Percentiles rank a stretch among this genome's conserved stretches.
These are phyloP conservation scores for Oryzias sinensis DNA, from an alignment of 2,797 vertebrate genomes.

Conservation along the genomic window DNA sequence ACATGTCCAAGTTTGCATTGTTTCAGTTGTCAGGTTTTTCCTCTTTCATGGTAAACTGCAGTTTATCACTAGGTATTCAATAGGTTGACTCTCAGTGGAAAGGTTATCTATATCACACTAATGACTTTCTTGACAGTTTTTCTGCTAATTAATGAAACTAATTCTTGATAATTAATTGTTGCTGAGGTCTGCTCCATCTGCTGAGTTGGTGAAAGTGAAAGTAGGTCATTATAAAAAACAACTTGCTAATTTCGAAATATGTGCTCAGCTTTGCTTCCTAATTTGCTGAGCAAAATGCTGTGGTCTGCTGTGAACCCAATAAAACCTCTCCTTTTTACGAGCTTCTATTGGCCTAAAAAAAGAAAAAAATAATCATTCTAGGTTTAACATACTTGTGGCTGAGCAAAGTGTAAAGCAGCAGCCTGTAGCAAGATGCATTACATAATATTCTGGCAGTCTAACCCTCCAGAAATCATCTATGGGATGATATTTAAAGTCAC, in stretches of 20 bases:
- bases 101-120: constrained; percentile 74
- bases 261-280: constrained; percentile 47
- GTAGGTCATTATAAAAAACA: constrained; percentile 68
- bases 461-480: not conserved
- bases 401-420: constrained; percentile 52
- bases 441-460: constrained; percentile 11
- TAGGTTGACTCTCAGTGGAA: constrained; percentile 67
- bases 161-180: constrained; percentile 84
- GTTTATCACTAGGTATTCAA: constrained; percentile 74
- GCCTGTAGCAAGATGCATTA: constrained; percentile 40
- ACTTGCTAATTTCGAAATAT: constrained; percentile 52
- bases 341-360: constrained; percentile 56
- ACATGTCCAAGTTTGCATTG: constrained; percentile 56
- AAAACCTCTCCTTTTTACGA: constrained; percentile 47
- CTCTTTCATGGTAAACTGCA: constrained; percentile 51
- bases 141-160: constrained; percentile 79
- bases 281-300: constrained; percentile 69
- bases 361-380: constrained; percentile 14
- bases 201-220: constrained; percentile 69
- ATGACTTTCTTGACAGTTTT: constrained; percentile 73
- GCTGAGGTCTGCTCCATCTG: constrained; percentile 75
- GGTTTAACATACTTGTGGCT: constrained; percentile 56
- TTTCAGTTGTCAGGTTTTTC: constrained; percentile 49
- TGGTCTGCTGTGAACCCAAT: constrained; percentile 37
- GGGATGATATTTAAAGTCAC: too few species aligned